Conservation (phyloP, 2,888 invertebrate species). For the Amblyjoppa proteus region DNA sequence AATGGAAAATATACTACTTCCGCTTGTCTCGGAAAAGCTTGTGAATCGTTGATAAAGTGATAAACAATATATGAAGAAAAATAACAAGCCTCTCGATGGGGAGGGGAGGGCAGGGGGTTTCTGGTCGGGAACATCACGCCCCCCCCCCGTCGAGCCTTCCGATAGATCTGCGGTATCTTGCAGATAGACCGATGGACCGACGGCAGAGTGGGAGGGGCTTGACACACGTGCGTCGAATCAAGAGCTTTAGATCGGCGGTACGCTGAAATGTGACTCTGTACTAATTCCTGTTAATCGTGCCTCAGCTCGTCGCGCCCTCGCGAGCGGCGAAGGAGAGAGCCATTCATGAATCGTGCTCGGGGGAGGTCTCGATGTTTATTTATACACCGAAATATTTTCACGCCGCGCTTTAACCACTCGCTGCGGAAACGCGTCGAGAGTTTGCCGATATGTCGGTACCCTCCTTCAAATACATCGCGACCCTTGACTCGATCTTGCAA, state of each 20-base stretch:
- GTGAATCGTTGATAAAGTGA: not conserved
- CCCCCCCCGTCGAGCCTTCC: not conserved
- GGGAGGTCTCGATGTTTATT: constrained; percentile 75
- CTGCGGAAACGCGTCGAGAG: not conserved
- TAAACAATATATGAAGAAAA: not conserved
- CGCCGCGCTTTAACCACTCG: constrained; percentile 23
- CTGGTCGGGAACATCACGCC: not conserved
- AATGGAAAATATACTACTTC: not conserved
- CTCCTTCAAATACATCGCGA: not conserved
- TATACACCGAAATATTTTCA: constrained; percentile 73
- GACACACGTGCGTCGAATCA: constrained; percentile 62
- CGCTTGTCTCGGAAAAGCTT: not conserved
- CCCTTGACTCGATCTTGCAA: not conserved
- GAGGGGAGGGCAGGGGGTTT: not conserved
- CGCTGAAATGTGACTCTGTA: constrained; percentile 19
- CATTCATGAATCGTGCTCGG: constrained; percentile 79
- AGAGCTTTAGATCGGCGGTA: constrained; percentile 16
- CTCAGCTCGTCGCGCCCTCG: not conserved
- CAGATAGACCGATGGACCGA: not conserved
- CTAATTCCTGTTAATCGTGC: constrained; percentile 16
- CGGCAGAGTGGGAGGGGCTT: not conserved
- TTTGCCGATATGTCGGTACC: not conserved
- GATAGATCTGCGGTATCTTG: not conserved
- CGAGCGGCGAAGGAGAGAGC: constrained; percentile 53
- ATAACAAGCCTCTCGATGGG: not conserved